These are phyloP conservation scores for Callipepla squamata DNA, from an alignment of 2,113 vertebrate species.

Conservation along the genomic window DNA sequence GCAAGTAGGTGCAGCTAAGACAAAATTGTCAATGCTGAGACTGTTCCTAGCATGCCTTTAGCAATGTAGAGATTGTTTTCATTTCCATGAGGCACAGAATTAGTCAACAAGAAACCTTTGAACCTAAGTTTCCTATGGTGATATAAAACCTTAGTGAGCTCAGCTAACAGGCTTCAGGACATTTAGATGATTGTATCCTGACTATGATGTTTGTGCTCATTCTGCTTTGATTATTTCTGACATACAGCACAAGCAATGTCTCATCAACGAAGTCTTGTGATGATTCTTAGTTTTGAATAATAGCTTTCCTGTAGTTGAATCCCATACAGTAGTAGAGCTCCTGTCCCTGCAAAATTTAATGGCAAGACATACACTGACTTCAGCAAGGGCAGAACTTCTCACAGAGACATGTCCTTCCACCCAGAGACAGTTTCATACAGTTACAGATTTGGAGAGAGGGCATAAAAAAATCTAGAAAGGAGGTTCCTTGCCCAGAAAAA, in stretches of 20 bases:
- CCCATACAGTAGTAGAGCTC: background rate
- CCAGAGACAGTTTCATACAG: background rate
- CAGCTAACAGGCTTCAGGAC: background rate
- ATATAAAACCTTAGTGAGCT: background rate
- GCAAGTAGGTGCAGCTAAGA: background rate
- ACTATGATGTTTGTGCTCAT: background rate
- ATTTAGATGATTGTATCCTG: background rate
- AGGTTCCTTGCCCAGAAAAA: conserved; percentile 29
- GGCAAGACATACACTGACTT: background rate
- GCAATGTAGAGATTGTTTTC: background rate
- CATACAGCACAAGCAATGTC: background rate
- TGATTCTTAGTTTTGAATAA: background rate
- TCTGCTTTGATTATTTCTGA: background rate
- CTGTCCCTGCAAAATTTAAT: background rate
- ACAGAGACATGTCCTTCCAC: background rate
- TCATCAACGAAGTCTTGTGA: background rate
- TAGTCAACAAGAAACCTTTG: background rate
- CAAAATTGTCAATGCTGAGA: background rate
- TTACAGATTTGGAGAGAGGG: background rate
- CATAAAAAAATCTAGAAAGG: conserved; percentile 40
- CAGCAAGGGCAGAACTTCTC: background rate
- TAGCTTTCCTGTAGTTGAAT: background rate
- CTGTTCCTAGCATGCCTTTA: background rate
- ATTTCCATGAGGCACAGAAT: background rate
- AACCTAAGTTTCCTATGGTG: background rate